Conservation (phyloP, 2,888 invertebrate genomes). For the Pandemis corylana region DNA sequence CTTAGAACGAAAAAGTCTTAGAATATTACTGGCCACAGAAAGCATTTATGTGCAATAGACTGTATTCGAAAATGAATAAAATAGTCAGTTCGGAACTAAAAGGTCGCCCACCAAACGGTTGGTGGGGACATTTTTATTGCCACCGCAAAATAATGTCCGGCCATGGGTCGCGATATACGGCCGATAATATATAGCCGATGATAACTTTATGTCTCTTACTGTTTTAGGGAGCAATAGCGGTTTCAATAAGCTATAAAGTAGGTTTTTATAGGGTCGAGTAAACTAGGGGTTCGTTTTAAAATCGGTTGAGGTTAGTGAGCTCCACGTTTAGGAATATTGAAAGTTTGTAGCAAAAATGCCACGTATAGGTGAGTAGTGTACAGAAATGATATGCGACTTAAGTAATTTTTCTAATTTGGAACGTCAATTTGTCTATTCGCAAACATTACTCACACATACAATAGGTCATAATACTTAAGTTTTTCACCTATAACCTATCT, state of each 20-base stretch:
- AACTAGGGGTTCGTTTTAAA: not conserved
- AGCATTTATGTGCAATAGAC: not conserved
- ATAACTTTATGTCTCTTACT: conserved; percentile 28
- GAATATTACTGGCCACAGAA: not conserved
- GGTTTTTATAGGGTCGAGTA: not conserved
- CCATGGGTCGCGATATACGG: conserved; percentile 52
- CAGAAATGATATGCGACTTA: too few species aligned
- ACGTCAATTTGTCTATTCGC: too few species aligned
- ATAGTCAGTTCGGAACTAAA: conserved; percentile 17
- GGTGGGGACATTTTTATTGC: conserved; percentile 66
- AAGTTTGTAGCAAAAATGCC: too few species aligned
- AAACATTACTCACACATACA: too few species aligned
- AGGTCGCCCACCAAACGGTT: conserved; percentile 54
- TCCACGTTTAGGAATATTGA: too few species aligned
- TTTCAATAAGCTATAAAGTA: conserved; percentile 8
- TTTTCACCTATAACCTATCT: too few species aligned
- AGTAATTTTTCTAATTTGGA: too few species aligned
- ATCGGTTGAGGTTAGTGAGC: not conserved
- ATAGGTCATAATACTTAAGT: too few species aligned
- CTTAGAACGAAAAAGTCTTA: too few species aligned
- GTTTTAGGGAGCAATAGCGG: conserved; percentile 12
- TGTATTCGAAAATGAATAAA: conserved; percentile 30
- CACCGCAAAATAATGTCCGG: conserved; percentile 65
- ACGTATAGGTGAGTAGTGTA: too few species aligned
- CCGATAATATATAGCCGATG: conserved; percentile 49